Base-by-base conservation (phyloP, 2,113 vertebrate genomes). In the Plecturocebus donacophilus region DNA sequence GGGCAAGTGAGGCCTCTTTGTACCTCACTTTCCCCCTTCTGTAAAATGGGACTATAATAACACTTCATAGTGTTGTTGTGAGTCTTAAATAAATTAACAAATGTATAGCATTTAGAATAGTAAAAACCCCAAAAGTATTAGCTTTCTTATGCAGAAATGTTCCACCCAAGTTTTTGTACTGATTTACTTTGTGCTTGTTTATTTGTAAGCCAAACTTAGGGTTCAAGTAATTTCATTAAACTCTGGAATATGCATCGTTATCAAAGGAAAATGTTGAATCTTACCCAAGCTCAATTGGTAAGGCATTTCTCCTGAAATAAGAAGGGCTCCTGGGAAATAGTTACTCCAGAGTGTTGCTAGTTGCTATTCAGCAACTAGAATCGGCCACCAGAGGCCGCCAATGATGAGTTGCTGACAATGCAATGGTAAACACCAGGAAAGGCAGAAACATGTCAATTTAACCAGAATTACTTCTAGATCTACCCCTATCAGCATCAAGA, bases 351-450 rank as follows among this genome's bases (percentile, higher is more conserved):
- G 8, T 14, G 10, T 21, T n/a, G 42, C 47, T 52, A 3, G 27
- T 23, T 21, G 11, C n/a, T 30, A 1, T 10, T 0, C 66, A 13
- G 17, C 35, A 3, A 32, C 79, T 89, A 7, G 20, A 49, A 71
- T 1, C 5, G 66, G 58, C 91, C 93, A 94, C 73, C 23, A 97
- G 93, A 91, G 73, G 90, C 91, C 73, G 1, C 71, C 76, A 76
- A 35, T 17, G 17, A 84, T 0, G 2, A 5, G n/a, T 40, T 70
- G n/a, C 38, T 47, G 21, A 40, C 73, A 38, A 11, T 2, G n/a
- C 25, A 30, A 54, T 64, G 16, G 6, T 1, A 10, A 77, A 3
- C 5, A 0, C 2, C 8, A 0, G 25, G 25, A 84, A 45, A 87
- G 2, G 8, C 17, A 56, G 64, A 49, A 64, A 10, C 16, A 52